Evolutionary conservation across 2,797 vertebrate genomes (phyloP), one percentile per base, ranked within the genome.

Genomic region (Pygocentrus nattereri): DNA sequence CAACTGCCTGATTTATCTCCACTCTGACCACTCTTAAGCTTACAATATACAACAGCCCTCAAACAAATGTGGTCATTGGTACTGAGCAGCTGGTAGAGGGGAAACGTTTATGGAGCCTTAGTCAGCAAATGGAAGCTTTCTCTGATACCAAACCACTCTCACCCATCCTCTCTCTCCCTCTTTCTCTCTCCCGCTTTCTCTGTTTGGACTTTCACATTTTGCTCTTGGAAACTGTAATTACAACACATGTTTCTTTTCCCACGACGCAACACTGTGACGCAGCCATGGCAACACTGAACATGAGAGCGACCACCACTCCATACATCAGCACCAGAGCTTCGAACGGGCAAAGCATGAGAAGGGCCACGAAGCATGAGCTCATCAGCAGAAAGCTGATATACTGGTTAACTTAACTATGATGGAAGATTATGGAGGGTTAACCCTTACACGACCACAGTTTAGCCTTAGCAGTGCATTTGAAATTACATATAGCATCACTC

Each of bases 361-460:
- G 68, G 74, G 71, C 59, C 47, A n/a, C 30, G 62, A 77, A 31
- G 47, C 56, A 64, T 84, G 80, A 84, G 52, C 62, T 84, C 82
- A 79, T 68, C 70, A n/a, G n/a, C 67, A 82, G 41, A 82, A 73
- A 58, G 61, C 5, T 5, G 3, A 27, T 5, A 25, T 12, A 41
- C 77, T 71, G 67, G 25, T 83, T 49, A 79, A 84, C 61, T 83
- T 49, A 81, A 84, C 67, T 71, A 85, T 62, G 50, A 84, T 77
- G 70, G 65, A 52, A 12, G 16, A 13, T 27, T 56, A 10, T 18
- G 67, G n/a, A 30, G 41, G n/a, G 62, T n/a, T 52, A 73, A 70
- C 67, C 13, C 67, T 27, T 49, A 12, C 23, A 44, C 4, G 21
- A 59, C 21, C n/a, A 27, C 56, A 59, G 52, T 7, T 6, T 25